Evolutionary conservation across 92 coral and sea anemone genomes (phyloP), one percentile per base, ranked within the genome.

Genomic region (Heliopora coerulea): DNA sequence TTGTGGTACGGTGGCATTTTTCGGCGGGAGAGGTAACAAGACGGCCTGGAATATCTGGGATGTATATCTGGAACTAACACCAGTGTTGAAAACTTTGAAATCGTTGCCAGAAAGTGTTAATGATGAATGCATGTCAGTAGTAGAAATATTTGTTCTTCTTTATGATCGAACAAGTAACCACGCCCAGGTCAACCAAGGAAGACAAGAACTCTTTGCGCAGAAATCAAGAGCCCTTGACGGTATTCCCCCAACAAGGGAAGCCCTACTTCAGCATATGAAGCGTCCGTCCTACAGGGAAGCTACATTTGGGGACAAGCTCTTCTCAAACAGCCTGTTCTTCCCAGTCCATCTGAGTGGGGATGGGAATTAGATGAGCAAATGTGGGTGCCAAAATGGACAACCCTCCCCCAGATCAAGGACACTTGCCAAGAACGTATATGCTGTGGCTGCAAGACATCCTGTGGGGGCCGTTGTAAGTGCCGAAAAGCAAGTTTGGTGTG

Each of bases 391-490:
- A 59, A 49, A 26, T 87, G 91, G 91, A 52, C 84, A 8, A 50
- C 68, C 63, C 63, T 87, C 40, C 88, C 82, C 7, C 79, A 87
- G 28, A 82, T n/a, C n/a, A n/a, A n/a, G n/a, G n/a, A n/a, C n/a
- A n/a, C n/a, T n/a, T n/a, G n/a, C n/a, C n/a, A n/a, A n/a, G n/a
- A n/a, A n/a, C n/a, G 80, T 3, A 80, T 87, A 34, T 72, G 39
- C 61, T 87, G 88, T 72, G 83, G 88, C 1, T 83, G 86, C 68
- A 79, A 75, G 54, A 12, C 54, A 7, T 74, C 76, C 15, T 87
- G 91, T 42, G 60, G 76, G n/a, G 86, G 91, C 59, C 62, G 86
- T 41, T 87, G 85, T 73, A 86, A 86, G 60, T 79, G 91, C 66
- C 68, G 56, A 80, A 79, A 83, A 74, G 91, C 82, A n/a, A n/a